Conservation (phyloP, 2,888 invertebrate genomes). For the Helobdella robusta region DNA sequence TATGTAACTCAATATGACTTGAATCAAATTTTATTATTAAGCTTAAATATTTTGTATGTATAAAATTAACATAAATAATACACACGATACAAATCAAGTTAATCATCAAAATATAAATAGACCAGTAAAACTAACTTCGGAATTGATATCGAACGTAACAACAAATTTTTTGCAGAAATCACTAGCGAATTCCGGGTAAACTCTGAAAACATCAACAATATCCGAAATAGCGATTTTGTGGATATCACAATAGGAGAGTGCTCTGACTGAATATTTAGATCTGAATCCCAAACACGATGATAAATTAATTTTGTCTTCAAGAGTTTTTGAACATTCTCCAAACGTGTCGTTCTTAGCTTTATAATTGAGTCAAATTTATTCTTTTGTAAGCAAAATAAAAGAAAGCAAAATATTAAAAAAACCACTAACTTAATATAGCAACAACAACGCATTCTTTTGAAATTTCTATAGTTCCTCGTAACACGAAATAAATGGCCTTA, state of each 20-base stretch:
- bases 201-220: background rate
- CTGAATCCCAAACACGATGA: conserved; percentile 6
- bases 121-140: background rate
- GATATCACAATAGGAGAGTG: conserved; percentile 6
- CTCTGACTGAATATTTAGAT: conserved; percentile 13
- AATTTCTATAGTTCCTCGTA: conserved; percentile 8
- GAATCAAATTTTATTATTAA: background rate
- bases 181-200: conserved; percentile 12
- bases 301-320: background rate
- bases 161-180: conserved; percentile 12
- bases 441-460: conserved; percentile 1
- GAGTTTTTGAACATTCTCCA: conserved; percentile 5
- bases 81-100: background rate
- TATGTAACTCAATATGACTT: no score
- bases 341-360: conserved; percentile 5
- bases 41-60: background rate
- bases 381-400: background rate
- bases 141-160: conserved; percentile 8
- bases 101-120: background rate
- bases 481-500: conserved; percentile 5
- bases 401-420: background rate
- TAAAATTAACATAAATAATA: background rate
- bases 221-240: conserved; percentile 7
- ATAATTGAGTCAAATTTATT: background rate
- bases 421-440: conserved; percentile 6